These are phyloP conservation scores for Cheilosia scutellata DNA, from an alignment of 2,888 invertebrate species.

Conservation along the genomic window DNA sequence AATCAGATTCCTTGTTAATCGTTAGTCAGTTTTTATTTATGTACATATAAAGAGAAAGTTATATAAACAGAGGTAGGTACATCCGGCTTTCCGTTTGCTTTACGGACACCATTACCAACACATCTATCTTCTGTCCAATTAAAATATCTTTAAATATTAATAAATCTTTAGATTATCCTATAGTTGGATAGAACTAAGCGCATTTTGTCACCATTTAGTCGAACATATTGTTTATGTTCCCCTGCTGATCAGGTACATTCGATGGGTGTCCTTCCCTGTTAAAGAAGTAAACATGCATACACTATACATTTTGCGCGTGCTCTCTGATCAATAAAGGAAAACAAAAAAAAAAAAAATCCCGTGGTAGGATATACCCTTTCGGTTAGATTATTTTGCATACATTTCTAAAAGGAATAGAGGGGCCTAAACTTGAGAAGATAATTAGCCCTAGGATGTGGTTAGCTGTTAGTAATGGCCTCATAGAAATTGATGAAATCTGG, in stretches of 20 bases:
- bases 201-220: not conserved
- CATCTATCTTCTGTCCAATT: constrained; percentile 6
- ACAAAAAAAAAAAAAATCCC: not conserved
- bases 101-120: constrained; percentile 20
- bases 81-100: constrained; percentile 32
- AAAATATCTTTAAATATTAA: constrained; percentile 52
- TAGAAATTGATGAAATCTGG: not conserved
- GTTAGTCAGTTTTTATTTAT: constrained; percentile 16
- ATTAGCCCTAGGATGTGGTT: constrained; percentile 16
- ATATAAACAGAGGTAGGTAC: constrained; percentile 39
- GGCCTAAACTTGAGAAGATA: constrained; percentile 7
- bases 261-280: not conserved
- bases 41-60: constrained; percentile 21
- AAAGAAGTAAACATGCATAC: constrained; percentile 27
- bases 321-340: not conserved
- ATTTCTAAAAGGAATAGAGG: not conserved
- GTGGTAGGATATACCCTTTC: constrained; percentile 19
- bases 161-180: constrained; percentile 39
- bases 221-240: constrained; percentile 9
- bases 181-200: not conserved
- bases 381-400: constrained; percentile 24
- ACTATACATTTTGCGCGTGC: constrained; percentile 16
- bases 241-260: constrained; percentile 32
- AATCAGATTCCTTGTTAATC: not conserved
- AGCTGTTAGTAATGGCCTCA: not conserved